Evolutionary conservation across 2,797 vertebrate species (phyloP), one percentile per base, ranked within the genome.

Genomic region (Podargus strigoides): DNA sequence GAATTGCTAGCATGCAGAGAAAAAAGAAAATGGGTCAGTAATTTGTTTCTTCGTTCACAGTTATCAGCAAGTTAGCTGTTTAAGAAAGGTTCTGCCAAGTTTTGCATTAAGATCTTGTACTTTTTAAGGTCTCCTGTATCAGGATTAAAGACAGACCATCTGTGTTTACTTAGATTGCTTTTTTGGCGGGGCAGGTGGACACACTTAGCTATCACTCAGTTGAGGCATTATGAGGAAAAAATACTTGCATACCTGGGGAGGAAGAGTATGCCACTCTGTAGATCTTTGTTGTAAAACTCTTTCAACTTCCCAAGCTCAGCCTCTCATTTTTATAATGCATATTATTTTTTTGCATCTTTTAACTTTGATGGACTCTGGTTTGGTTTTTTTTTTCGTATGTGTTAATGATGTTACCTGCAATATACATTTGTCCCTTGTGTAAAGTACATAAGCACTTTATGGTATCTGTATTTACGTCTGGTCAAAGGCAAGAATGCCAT

Each of bases 181-280:
- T 94, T 92, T 56, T 63, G 39, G 11, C 0, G 0, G 22, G 36
- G 8, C 2, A 3, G 19, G n/a, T 17, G 20, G 4, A 76, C n/a
- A 27, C 3, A 6, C 24, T 39, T 32, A 58, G 24, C 26, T 52
- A 60, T 34, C 0, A 1, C 46, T 73, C 13, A 24, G 13, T 18
- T 72, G 46, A 69, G 44, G 21, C 34, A 18, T 55, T 85, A 3
- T 23, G 32, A 70, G 9, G 36, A 42, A 50, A 66, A 78, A 92
- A 69, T 62, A 20, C 18, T 66, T 69, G 3, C 36, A 76, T 3
- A 41, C 30, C 24, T 89, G 63, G 22, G 47, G 55, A 79, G 27
- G 15, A 55, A 21, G 21, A 89, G 12, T 53, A 20, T 75, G 67
- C 42, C 26, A 21, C 22, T 36, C 32, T 53, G 12, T 37, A 58